These are phyloP conservation scores for Pelobates cultripes DNA, from an alignment of 2,797 vertebrate genomes.

Conservation along the genomic window DNA sequence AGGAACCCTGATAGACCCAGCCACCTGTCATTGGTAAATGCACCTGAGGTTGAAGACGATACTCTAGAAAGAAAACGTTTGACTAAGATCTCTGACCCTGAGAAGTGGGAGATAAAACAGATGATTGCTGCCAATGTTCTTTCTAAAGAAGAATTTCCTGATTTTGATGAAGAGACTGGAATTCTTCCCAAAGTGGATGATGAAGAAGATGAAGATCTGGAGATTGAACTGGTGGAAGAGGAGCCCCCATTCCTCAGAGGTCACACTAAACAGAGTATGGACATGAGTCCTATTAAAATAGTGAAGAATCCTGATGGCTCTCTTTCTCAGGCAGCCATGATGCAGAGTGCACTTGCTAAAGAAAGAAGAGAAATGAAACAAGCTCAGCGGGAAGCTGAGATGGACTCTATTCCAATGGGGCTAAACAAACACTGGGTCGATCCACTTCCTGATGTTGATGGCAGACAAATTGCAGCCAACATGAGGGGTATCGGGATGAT, in stretches of 20 bases:
- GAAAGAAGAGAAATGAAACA: conserved; percentile 95
- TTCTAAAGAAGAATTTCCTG: conserved; percentile 97
- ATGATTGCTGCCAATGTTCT: conserved; percentile 98
- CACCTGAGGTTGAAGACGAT: conserved; percentile 92
- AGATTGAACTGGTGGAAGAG: conserved; percentile 97
- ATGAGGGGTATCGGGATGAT: conserved; percentile 99
- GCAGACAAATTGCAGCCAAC: conserved; percentile 96
- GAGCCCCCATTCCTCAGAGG: conserved; percentile 95
- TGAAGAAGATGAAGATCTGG: conserved; percentile 97
- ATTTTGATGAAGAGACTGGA: conserved; percentile 97
- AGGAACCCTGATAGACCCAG: conserved; percentile 93
- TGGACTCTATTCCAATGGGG: conserved; percentile 99
- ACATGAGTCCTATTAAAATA: conserved; percentile 98
- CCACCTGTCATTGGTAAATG: conserved; percentile 87
- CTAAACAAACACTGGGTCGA: conserved; percentile 99
- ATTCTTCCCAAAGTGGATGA: conserved; percentile 98
- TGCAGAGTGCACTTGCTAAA: conserved; percentile 97
- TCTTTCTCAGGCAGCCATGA: conserved; percentile 97
- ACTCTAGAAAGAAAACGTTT: conserved; percentile 93
- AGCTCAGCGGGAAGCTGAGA: conserved; percentile 95
- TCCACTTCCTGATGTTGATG: conserved; percentile 93
- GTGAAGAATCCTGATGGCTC: conserved; percentile 99
- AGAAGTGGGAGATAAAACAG: conserved; percentile 99
- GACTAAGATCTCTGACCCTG: conserved; percentile 94
- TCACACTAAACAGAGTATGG: conserved; percentile 98